Evolutionary conservation across 2,888 invertebrate genomes (phyloP).

Genomic region (Lithophane leautieri): DNA sequence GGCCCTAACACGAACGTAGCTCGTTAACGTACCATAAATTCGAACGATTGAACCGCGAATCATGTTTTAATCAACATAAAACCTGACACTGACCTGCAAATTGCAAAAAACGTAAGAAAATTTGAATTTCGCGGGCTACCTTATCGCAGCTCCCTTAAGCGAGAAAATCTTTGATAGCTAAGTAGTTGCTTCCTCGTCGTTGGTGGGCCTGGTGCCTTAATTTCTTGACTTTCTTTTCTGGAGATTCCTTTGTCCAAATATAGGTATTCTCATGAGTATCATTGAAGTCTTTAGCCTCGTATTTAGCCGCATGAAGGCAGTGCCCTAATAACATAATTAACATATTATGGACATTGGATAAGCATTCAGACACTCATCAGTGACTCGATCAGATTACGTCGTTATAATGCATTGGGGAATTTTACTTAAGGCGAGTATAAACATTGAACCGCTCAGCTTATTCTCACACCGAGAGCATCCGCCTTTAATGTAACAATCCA

Average conservation of each 20-base stretch:
- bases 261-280: background rate
- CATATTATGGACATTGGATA: background rate
- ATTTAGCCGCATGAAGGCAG: background rate
- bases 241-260: background rate
- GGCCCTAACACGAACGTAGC: too few relatives aligned
- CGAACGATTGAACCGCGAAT: too few relatives aligned
- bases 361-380: background rate
- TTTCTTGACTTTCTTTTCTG: background rate
- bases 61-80: too few relatives aligned
- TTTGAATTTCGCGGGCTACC: too few relatives aligned
- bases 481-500: background rate
- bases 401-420: constrained; percentile 15
- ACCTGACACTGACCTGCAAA: too few relatives aligned
- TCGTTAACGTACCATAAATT: too few relatives aligned
- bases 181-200: too few relatives aligned
- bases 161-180: too few relatives aligned
- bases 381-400: constrained; percentile 19
- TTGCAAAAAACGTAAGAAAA: too few relatives aligned
- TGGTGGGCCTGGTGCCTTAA: too few relatives aligned
- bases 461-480: background rate
- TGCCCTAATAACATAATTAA: background rate
- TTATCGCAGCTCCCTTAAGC: too few relatives aligned
- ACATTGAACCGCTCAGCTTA: background rate
- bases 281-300: background rate
- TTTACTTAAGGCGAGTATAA: background rate